Base-by-base conservation (phyloP, 2,888 invertebrate genomes). In the Aethes cnicana region DNA sequence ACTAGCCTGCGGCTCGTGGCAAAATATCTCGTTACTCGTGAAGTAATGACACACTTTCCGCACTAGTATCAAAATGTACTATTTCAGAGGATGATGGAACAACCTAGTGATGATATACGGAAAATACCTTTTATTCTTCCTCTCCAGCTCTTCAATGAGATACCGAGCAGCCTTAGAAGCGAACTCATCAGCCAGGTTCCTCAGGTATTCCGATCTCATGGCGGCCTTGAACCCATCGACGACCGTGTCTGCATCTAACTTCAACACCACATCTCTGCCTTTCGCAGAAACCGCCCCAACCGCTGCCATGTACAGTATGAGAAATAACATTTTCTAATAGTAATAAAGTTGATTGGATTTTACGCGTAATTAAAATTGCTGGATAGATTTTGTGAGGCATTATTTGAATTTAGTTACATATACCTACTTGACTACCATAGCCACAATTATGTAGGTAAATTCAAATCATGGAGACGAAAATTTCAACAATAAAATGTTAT, bases 121-220 rank as follows among this genome's bases (percentile, higher is more conserved):
- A n/a, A 23, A 14, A 9, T 26, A 48, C 47, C 11, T 25, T 1
- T 39, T 30, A 16, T 11, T 16, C n/a, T 47, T 16, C 3, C 32
- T 32, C 9, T 48, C 28, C 0, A 39, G 9, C 28, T 52, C 18
- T 11, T 46, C 28, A 1, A 39, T 30, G 4, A 52, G 33, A n/a
- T 46, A 32, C 6, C 26, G 16, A 3, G 52, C 46, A 6, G 52
- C 32, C 33, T 39, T 52, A 1, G 16, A 2, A 3, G 39, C 39
- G 17, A 46, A 46, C 11, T 46, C 52, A 20, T 46, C 26, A 20
- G 37, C 26, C 7, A 52, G 18, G 25, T 39, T 28, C 21, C 20
- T 25, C 1, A 52, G n/a, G 20, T 39, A 52, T 8, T 25, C 25
- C 4, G 52, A 46, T 0, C 4, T 4, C 7, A 20, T 26, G 8